Evolutionary conservation across 2,888 invertebrate species (phyloP), one percentile per base, ranked within the genome.

Genomic region (Hedychridium roseum): DNA sequence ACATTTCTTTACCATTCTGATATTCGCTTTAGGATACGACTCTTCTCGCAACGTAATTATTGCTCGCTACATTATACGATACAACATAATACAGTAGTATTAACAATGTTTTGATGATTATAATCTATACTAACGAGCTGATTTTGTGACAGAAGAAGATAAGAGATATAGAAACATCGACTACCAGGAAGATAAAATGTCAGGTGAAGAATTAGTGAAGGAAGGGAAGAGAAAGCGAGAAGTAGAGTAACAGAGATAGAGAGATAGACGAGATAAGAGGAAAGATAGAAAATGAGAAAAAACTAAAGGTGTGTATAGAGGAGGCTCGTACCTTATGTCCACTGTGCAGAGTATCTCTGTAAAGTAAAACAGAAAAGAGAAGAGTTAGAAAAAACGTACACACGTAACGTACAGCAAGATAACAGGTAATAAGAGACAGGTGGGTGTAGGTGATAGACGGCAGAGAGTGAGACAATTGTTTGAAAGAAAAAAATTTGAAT

Each of bases 311-410:
- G 54, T 48, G 58, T 57, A 47, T 54, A 60, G 61, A 62, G 60
- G 59, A 62, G n/a, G 56, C 59, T 70, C 74, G 64, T 78, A 78
- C 78, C 78, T 78, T 78, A 68, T 78, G 73, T 56, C 78, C 76
- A 66, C 76, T 73, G 74, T 75, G 75, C 64, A 78, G 76, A 70
- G 73, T 70, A 62, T 72, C 78, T 76, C 78, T 78, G 78, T 67
- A 78, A 78, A 74, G 69, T 70, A 71, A 78, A 68, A 71, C 68
- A 76, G 74, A 77, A 70, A 74, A 73, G 64, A 71, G 68, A 68
- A 74, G 60, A 73, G 73, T 78, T 78, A 76, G 73, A 77, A 67
- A 61, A 68, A 65, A 68, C 57, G 61, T 63, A 60, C 58, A 68
- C 48, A 57, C 52, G 48, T 46, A 58, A 63, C n/a, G 57, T 50